A percentile compares a stretch with the other conserved stretches of the same genome.
Evolutionary conservation across 64 coral and sea anemone genomes (phyloP).

Genomic region (Stylophora pistillata): DNA sequence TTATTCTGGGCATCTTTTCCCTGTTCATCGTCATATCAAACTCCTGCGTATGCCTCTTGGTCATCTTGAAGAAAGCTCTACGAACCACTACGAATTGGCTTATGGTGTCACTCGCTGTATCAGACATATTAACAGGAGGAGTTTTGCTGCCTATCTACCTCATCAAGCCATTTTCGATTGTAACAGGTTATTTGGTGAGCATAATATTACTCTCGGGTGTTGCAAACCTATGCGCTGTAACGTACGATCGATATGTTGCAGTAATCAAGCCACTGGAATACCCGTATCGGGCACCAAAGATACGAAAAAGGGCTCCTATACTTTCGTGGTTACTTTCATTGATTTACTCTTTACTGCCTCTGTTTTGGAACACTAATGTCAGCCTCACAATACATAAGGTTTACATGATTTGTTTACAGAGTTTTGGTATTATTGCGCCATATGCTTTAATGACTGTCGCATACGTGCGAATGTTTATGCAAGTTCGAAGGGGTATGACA

Average conservation of each 20-base stretch:
- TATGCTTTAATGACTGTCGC: constrained; percentile 55
- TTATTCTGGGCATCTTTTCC: constrained; percentile 10
- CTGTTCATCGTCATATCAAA: constrained; percentile 24
- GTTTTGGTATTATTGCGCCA: constrained; percentile 56
- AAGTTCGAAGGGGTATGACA: constrained; percentile 17
- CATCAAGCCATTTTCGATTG: not conserved
- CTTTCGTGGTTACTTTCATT: constrained; percentile 52
- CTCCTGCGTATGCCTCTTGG: constrained; percentile 24
- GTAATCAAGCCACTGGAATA: constrained; percentile 49
- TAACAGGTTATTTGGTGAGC: constrained; percentile 3
- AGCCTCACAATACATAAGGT: constrained; percentile 52
- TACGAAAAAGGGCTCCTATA: not conserved
- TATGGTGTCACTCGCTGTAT: constrained; percentile 60
- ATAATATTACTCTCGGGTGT: constrained; percentile 34
- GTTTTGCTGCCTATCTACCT: constrained; percentile 31
- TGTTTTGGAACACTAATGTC: constrained; percentile 40
- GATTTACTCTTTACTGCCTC: constrained; percentile 45
- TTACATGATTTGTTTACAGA: constrained; percentile 47
- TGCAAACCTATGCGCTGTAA: constrained; percentile 49
- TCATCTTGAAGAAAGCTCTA: constrained; percentile 25
- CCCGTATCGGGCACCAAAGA: constrained; percentile 27
- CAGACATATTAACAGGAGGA: constrained; percentile 54
- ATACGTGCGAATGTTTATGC: constrained; percentile 46
- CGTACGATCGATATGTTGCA: constrained; percentile 48
- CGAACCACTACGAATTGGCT: constrained; percentile 48